Evolutionary conservation across 2,888 invertebrate genomes (phyloP), one percentile per base, ranked within the genome.

Genomic region (Acleris holmiana): DNA sequence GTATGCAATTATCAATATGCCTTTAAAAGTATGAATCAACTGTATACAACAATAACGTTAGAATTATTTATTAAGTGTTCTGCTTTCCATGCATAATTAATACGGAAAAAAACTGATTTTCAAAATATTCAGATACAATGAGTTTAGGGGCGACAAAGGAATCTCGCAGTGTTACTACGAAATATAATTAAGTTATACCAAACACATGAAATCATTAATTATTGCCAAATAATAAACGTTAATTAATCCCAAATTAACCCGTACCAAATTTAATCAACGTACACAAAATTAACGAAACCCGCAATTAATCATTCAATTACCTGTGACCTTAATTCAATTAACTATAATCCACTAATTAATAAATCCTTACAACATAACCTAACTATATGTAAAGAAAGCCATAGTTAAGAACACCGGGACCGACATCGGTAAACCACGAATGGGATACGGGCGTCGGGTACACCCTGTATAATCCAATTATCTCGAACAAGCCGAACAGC

Each of bases 381-480:
- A 29, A 47, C 25, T 25, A 46, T 47, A 55, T 25, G 53, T 61
- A 57, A 66, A 61, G 57, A 61, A 63, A 63, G 60, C 35, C 55
- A 55, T 49, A 57, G 66, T 57, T 61, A 61, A 46, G 57, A 61
- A 46, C 19, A 44, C 51, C 25, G 13, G 41, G 17, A 61, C 62
- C 61, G 65, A 62, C 61, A 59, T 61, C 49, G 76, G 77, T 79
- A 76, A 76, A 74, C 78, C 77, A 71, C 76, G 69, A 77, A 79
- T 70, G 68, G 78, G 63, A 61, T 65, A 54, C 53, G 57, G 62
- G 76, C 72, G 75, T 75, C 63, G 71, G 72, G 72, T 78, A 76
- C 74, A 77, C 73, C 72, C 72, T 66, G 68, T 80, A 79, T 84
- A 84, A 83, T 82, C 82, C 82, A 83, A 84, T 84, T 84, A 84